Evolutionary conservation across 2,888 invertebrate genomes (phyloP).

Genomic region (Teleiodes luculella): DNA sequence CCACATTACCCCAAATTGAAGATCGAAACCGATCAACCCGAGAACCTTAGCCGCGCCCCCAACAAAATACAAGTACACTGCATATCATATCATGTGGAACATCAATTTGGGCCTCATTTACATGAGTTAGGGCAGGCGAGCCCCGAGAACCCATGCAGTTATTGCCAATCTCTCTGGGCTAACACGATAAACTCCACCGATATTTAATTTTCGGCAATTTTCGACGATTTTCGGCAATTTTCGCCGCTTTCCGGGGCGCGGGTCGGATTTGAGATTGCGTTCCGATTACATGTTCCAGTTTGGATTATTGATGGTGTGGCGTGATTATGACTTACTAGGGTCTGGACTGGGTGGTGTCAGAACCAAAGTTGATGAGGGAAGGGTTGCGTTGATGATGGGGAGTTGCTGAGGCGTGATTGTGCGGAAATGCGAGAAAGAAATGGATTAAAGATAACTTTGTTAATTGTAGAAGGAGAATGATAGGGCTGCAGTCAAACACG

Average conservation of each 20-base stretch:
- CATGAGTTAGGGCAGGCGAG: slow-evolving; percentile 40
- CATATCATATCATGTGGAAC: slow-evolving; percentile 27
- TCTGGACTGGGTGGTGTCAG: background rate
- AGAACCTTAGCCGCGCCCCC: background rate
- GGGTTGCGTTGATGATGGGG: background rate
- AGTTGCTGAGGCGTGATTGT: background rate
- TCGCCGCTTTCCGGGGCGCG: slow-evolving; percentile 29
- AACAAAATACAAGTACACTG: slow-evolving; percentile 1
- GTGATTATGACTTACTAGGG: background rate
- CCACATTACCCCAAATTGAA: background rate
- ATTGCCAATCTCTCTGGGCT: slow-evolving; percentile 70
- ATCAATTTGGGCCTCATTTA: slow-evolving; percentile 57
- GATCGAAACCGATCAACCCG: background rate
- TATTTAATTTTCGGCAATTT: slow-evolving; percentile 64
- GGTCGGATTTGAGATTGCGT: slow-evolving; percentile 1
- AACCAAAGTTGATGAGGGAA: background rate
- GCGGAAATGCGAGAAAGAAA: too few species aligned
- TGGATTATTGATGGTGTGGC: background rate
- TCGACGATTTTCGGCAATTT: slow-evolving; percentile 45
- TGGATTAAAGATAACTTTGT: too few species aligned
- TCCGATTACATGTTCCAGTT: background rate
- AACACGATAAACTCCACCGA: slow-evolving; percentile 72
- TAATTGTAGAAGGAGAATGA: too few species aligned
- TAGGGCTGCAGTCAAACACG: too few species aligned
- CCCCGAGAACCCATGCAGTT: slow-evolving; percentile 35